A percentile compares a stretch with the other conserved stretches of the same genome.
Conservation (phyloP, 2,113 vertebrate species). For the Crotophaga sulcirostris region DNA sequence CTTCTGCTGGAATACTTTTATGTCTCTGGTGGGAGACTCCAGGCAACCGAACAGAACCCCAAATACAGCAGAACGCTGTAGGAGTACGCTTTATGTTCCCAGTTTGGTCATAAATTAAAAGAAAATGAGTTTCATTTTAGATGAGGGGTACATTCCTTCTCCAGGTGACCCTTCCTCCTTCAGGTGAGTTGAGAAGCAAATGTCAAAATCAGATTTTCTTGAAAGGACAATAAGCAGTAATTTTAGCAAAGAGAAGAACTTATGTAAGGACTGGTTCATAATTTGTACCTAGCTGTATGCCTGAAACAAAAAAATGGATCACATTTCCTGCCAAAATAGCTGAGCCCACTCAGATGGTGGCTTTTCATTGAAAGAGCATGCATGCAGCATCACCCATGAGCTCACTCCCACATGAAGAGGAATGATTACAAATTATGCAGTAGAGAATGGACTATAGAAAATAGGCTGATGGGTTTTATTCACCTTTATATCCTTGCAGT, state of each 20-base stretch:
- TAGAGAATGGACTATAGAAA: background rate
- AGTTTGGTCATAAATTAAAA: background rate
- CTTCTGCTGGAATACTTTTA: conserved; percentile 17
- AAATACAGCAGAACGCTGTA: background rate
- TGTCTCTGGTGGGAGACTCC: conserved; percentile 51
- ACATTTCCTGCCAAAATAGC: conserved; percentile 22
- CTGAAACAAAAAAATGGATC: background rate
- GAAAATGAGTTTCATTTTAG: background rate
- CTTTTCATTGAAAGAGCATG: background rate
- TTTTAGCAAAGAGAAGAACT: background rate
- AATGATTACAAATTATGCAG: background rate
- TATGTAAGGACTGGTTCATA: background rate
- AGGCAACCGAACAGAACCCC: conserved; percentile 24
- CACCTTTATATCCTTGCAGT: background rate
- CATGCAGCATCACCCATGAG: background rate
- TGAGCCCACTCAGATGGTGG: conserved; percentile 10
- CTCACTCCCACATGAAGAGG: background rate
- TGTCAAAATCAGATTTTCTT: background rate
- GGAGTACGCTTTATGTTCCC: background rate
- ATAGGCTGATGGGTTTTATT: too few relatives aligned
- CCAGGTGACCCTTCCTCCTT: background rate
- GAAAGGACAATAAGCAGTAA: background rate
- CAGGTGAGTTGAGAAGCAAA: background rate
- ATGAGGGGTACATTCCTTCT: background rate
- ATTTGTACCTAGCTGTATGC: conserved; percentile 16